Base-by-base conservation (phyloP, 2,797 vertebrate species). In the Bovichtus diacanthus region DNA sequence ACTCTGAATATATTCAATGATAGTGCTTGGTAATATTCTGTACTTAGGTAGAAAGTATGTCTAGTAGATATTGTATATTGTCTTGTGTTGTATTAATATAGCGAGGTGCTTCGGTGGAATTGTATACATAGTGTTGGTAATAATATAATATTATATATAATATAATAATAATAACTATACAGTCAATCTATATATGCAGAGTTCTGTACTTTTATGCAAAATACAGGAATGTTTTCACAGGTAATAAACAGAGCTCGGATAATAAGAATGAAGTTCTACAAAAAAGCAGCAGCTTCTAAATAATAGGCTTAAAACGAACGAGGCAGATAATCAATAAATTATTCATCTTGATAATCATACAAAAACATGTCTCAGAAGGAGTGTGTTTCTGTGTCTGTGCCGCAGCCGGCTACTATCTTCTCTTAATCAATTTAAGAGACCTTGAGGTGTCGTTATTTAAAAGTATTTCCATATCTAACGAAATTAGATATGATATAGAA, bases 291-390 rank as follows among this genome's bases (percentile, higher is more conserved):
- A n/a, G n/a, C 49, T 31, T 34, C 21, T 34, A 65, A 25, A 36
- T 7, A 61, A 31, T 6, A 7, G 1, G 38, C 18, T 43, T 38
- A 12, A 61, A n/a, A 12, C 1, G 31, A 66, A 50, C 34, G 10
- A 23, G 41, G 25, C 27, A 69, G 36, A 27, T 63, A 9, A 70
- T 44, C 44, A 53, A 61, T 51, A 50, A 53, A 61, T 59, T n/a
- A 75, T 60, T 67, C 49, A 74, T 70, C 38, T 31, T 65, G 21
- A 67, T 29, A 31, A 11, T 44, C 9, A 59, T 46, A 65, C 15
- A 19, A 65, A 64, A 75, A 41, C 46, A 55, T 5, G 15, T 43
- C 41, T 31, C 18, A 23, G 2, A 63, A 31, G 21, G 2, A 9
- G 1, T 13, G 34, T 5, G 15, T 23, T 25, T 44, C 54, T 60